Percentiles rank a stretch among this genome's conserved stretches.
Evolutionary conservation across 2,113 vertebrate species (phyloP).

Genomic region (Camarhynchus parvulus): DNA sequence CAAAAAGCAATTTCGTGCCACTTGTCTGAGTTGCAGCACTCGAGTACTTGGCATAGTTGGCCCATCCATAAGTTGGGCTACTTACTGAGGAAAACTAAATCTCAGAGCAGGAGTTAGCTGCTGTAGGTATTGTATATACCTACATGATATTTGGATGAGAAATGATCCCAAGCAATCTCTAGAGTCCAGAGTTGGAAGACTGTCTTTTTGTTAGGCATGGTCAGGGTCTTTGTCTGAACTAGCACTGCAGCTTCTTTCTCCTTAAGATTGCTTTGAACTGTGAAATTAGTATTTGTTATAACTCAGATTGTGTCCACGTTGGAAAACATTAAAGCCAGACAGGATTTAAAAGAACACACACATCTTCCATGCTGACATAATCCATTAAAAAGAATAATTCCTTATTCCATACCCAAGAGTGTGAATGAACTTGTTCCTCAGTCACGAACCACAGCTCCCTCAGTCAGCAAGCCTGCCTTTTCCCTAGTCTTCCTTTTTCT

Average conservation of each 20-base stretch:
- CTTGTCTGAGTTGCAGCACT: background rate
- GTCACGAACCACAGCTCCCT: fast-evolving
- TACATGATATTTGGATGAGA: background rate
- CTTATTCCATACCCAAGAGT: background rate
- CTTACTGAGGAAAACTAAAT: background rate
- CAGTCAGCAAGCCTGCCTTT: background rate
- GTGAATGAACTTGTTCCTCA: background rate
- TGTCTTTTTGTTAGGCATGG: background rate
- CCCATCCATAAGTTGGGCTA: background rate
- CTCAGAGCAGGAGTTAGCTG: background rate
- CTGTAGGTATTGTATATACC: background rate
- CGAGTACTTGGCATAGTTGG: background rate
- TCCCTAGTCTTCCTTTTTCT: background rate
- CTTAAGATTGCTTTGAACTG: background rate
- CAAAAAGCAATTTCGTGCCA: background rate
- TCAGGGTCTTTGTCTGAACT: background rate
- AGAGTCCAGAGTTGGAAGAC: background rate
- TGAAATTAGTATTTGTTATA: background rate
- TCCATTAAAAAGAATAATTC: background rate
- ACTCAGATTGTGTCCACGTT: background rate
- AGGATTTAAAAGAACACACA: background rate
- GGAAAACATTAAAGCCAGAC: background rate
- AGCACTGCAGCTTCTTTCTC: background rate
- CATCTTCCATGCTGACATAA: background rate
- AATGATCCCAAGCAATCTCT: background rate